Percentiles rank a stretch among this genome's conserved stretches.
These are phyloP conservation scores for Pipra filicauda DNA, from an alignment of 2,113 vertebrate species.

Conservation along the genomic window DNA sequence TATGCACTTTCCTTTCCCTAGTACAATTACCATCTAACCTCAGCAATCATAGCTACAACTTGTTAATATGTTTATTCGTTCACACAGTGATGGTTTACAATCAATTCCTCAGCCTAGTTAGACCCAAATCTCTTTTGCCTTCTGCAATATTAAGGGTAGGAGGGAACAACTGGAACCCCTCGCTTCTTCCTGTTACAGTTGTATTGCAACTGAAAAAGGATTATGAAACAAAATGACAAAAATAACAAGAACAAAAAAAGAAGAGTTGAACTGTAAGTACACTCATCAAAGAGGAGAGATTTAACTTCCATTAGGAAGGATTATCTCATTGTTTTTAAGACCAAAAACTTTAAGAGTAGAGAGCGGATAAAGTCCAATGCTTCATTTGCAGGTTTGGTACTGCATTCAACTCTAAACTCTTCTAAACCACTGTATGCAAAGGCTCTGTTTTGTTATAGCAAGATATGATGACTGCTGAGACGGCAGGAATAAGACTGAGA, in stretches of 20 bases:
- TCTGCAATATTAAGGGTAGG: neutral
- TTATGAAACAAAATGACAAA: neutral
- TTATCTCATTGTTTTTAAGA: neutral
- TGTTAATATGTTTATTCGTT: neutral
- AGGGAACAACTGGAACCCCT: neutral
- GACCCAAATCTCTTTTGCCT: neutral
- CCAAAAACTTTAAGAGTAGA: neutral
- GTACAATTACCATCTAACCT: neutral
- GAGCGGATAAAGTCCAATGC: accelerated
- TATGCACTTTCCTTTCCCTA: neutral
- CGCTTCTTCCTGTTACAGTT: neutral
- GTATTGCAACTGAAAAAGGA: neutral
- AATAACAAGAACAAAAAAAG: neutral
- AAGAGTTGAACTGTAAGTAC: neutral
- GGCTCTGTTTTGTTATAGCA: neutral
- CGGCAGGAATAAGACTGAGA: neutral
- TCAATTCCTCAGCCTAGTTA: neutral
- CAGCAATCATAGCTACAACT: neutral
- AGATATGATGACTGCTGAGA: neutral
- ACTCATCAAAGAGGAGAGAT: neutral
- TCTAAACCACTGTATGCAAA: neutral
- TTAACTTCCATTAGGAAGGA: neutral
- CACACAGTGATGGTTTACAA: neutral
- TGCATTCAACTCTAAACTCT: neutral
- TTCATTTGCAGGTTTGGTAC: neutral